Evolutionary conservation across 2,888 invertebrate species (phyloP).

Genomic region (Altica lythri): DNA sequence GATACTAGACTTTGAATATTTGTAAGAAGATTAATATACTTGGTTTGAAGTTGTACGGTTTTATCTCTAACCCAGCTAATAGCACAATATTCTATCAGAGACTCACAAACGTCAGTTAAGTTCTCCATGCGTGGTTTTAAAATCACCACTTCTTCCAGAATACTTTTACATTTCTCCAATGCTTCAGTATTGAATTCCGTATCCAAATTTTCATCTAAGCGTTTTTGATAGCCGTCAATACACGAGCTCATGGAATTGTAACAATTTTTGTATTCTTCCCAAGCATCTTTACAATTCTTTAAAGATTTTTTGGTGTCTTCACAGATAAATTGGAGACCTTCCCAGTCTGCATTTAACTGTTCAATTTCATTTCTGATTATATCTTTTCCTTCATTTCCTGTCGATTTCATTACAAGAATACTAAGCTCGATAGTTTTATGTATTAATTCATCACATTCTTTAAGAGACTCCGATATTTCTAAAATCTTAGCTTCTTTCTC

Average conservation of each 20-base stretch:
- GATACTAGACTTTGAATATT: constrained; percentile 81
- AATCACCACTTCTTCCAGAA: constrained; percentile 75
- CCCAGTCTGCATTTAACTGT: constrained; percentile 81
- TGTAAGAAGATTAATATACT: constrained; percentile 78
- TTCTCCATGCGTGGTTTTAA: constrained; percentile 82
- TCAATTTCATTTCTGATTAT: constrained; percentile 80
- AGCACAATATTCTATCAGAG: constrained; percentile 84
- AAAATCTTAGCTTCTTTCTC: constrained; percentile 77
- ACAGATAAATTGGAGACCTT: constrained; percentile 74
- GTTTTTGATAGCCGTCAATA: constrained; percentile 72
- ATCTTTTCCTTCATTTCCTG: constrained; percentile 84
- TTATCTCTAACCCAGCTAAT: constrained; percentile 85
- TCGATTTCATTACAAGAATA: constrained; percentile 73
- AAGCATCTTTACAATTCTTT: constrained; percentile 76
- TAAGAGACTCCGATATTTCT: constrained; percentile 69
- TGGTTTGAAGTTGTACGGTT: constrained; percentile 81
- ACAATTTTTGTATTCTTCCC: constrained; percentile 79
- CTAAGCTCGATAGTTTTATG: constrained; percentile 76
- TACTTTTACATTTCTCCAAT: constrained; percentile 72
- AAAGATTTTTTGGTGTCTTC: constrained; percentile 77
- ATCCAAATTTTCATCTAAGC: constrained; percentile 66
- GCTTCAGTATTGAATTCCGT: constrained; percentile 77
- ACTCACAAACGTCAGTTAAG: constrained; percentile 84
- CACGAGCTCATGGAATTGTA: constrained; percentile 75
- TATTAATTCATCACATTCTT: constrained; percentile 75